Percentiles rank a stretch among this genome's conserved stretches.
Evolutionary conservation across 2,888 invertebrate genomes (phyloP).

Genomic region (Idaea biselata): DNA sequence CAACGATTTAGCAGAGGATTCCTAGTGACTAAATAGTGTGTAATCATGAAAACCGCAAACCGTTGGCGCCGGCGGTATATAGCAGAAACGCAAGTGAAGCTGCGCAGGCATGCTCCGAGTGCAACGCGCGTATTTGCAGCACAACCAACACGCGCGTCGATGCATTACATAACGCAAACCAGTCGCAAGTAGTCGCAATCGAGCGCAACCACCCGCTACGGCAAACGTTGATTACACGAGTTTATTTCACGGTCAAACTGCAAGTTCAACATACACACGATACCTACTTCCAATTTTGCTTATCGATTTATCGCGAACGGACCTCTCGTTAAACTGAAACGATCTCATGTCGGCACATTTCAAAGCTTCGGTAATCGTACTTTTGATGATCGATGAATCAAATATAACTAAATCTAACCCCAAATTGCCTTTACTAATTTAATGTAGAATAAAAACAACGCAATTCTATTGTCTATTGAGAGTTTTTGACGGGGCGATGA

Average conservation of each 20-base stretch:
- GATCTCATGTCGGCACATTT: slow-evolving; percentile 23
- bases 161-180: slow-evolving; percentile 66
- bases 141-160: slow-evolving; percentile 32
- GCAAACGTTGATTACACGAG: slow-evolving; percentile 35
- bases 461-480: slow-evolving; percentile 64
- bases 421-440: slow-evolving; percentile 50
- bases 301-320: slow-evolving; percentile 12
- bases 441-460: slow-evolving; percentile 58
- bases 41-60: slow-evolving; percentile 45
- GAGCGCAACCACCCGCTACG: slow-evolving; percentile 28
- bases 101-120: slow-evolving; percentile 21
- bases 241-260: slow-evolving; percentile 43
- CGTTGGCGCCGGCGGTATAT: slow-evolving; percentile 42
- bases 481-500: slow-evolving; percentile 55
- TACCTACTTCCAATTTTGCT: not conserved
- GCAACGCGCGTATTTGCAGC: slow-evolving; percentile 8
- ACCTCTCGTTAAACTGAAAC: slow-evolving; percentile 25
- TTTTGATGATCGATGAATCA: slow-evolving; percentile 21
- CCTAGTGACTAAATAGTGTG: slow-evolving; percentile 35
- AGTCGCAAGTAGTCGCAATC: slow-evolving; percentile 41
- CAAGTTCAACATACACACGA: slow-evolving; percentile 41
- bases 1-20: not conserved
- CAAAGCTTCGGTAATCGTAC: slow-evolving; percentile 25
- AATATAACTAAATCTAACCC: slow-evolving; percentile 28
- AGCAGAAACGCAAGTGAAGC: slow-evolving; percentile 6